phyloP scores from a whole-genome alignment of 2,888 invertebrate genomes.

The Ceramica pisi region DNA sequence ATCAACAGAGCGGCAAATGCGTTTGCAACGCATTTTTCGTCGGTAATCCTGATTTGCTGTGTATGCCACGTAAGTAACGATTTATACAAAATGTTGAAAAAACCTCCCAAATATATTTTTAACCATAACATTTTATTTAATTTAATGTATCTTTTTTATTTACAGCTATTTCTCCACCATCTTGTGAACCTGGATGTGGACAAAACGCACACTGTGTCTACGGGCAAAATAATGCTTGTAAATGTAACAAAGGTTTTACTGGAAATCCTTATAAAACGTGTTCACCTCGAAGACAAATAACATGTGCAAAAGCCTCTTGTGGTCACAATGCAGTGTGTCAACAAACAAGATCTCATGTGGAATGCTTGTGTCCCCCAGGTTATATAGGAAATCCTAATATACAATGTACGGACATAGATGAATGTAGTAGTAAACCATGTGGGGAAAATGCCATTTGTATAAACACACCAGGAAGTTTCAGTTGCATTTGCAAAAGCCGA shows the following conservation, averaged over 20 bases:
- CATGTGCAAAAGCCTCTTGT: constrained; percentile 94
- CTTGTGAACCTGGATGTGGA: constrained; percentile 95
- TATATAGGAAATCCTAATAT: constrained; percentile 97
- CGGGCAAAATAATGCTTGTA: constrained; percentile 94
- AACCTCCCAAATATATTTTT: constrained; percentile 9
- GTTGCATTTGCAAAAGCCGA: constrained; percentile 96
- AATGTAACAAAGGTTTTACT: constrained; percentile 95
- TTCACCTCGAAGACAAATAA: constrained; percentile 92
- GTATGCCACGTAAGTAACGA: constrained; percentile 95
- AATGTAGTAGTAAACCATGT: constrained; percentile 95
- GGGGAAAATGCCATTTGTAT: constrained; percentile 97
- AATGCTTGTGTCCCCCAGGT: constrained; percentile 96
- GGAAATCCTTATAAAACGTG: constrained; percentile 97
- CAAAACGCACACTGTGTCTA: constrained; percentile 97
- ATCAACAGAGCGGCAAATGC: constrained; percentile 95
- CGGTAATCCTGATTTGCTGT: constrained; percentile 96
- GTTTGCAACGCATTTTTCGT: constrained; percentile 96
- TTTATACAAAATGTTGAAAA: background rate
- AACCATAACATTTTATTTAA: background rate
- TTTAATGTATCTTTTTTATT: constrained; percentile 63
- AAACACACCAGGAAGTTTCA: constrained; percentile 96
- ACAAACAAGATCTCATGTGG: constrained; percentile 93
- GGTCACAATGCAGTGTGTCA: constrained; percentile 95
- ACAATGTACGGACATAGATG: constrained; percentile 95
- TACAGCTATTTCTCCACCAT: constrained; percentile 94